A percentile compares a stretch with the other conserved stretches of the same genome.
These are phyloP conservation scores for Cotesia chilonis DNA, from an alignment of 1,140 invertebrate genomes.

Conservation along the genomic window DNA sequence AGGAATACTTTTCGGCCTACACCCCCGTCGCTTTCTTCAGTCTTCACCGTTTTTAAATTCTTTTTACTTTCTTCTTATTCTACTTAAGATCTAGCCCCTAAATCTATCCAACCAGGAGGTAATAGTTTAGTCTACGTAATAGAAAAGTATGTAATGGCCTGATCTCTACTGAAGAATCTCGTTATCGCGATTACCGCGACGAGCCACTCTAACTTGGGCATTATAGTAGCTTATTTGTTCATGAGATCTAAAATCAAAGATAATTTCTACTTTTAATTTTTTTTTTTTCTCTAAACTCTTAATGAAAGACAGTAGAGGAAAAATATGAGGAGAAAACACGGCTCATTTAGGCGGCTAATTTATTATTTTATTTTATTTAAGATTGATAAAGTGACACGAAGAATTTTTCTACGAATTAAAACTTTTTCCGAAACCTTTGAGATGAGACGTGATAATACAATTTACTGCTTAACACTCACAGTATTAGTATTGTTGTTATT, in stretches of 20 bases:
- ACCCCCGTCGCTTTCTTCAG: constrained; percentile 25
- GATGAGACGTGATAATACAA: constrained; percentile 5
- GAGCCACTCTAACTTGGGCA: too few species aligned
- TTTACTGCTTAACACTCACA: constrained; percentile 5
- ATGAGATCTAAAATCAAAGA: background rate
- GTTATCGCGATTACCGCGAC: constrained; percentile 27
- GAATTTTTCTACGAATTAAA: constrained; percentile 2
- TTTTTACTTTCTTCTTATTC: background rate
- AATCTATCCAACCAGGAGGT: background rate
- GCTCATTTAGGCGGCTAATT: background rate
- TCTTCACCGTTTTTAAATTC: constrained; percentile 10
- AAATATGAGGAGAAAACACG: too few species aligned
- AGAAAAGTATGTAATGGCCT: background rate
- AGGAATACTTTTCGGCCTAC: constrained; percentile 23
- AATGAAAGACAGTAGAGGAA: too few species aligned
- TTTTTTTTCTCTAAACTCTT: too few species aligned
- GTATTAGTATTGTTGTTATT: too few species aligned
- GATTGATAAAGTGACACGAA: constrained; percentile 13
- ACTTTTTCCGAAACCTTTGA: background rate
- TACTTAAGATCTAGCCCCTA: constrained; percentile 27
- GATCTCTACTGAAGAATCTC: constrained; percentile 22
- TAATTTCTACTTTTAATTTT: too few species aligned
- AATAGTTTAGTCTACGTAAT: constrained; percentile 7
- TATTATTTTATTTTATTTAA: background rate
- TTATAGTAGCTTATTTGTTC: background rate